These are phyloP conservation scores for Liodrosophila aerea DNA, from an alignment of 2,888 invertebrate genomes.

Conservation along the genomic window DNA sequence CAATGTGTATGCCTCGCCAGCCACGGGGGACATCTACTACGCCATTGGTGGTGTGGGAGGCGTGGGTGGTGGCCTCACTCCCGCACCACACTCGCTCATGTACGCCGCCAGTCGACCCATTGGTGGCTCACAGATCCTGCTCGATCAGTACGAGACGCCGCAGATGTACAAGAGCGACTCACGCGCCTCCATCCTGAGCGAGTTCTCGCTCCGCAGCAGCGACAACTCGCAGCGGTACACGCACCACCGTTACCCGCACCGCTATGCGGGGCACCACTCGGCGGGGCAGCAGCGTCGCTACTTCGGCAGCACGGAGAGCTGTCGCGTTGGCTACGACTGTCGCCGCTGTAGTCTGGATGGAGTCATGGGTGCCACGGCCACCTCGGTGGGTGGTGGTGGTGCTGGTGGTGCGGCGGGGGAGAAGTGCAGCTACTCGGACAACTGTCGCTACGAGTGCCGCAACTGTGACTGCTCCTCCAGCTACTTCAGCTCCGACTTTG, in stretches of 20 bases:
- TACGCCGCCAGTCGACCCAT: slow-evolving; percentile 79
- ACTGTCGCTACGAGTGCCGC: slow-evolving; percentile 81
- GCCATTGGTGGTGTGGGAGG: slow-evolving; percentile 47
- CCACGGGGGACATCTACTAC: slow-evolving; percentile 66
- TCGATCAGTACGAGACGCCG: slow-evolving; percentile 75
- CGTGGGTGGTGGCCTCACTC: no score
- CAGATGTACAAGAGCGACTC: slow-evolving; percentile 82
- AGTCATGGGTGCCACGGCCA: slow-evolving; percentile 28
- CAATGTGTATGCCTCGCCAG: slow-evolving; percentile 56
- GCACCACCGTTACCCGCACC: slow-evolving; percentile 56
- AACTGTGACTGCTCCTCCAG: slow-evolving; percentile 83
- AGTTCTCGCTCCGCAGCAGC: slow-evolving; percentile 81
- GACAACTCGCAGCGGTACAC: slow-evolving; percentile 78
- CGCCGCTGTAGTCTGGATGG: slow-evolving; percentile 82
- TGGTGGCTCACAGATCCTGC: slow-evolving; percentile 80
- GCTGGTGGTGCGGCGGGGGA: slow-evolving; percentile 48
- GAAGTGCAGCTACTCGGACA: slow-evolving; percentile 82
- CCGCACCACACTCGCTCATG: slow-evolving; percentile 75
- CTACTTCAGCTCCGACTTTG: slow-evolving; percentile 82
- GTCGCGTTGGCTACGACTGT: slow-evolving; percentile 81
- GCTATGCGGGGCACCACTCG: slow-evolving; percentile 75
- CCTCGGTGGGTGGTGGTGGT: slow-evolving; percentile 4
- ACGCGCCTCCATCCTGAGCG: slow-evolving; percentile 81
- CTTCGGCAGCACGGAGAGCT: slow-evolving; percentile 82
- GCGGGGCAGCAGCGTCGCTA: slow-evolving; percentile 78